Percentiles rank a stretch among this genome's conserved stretches.
Conservation (phyloP, 2,113 vertebrate genomes). For the Phocoena phocoena region DNA sequence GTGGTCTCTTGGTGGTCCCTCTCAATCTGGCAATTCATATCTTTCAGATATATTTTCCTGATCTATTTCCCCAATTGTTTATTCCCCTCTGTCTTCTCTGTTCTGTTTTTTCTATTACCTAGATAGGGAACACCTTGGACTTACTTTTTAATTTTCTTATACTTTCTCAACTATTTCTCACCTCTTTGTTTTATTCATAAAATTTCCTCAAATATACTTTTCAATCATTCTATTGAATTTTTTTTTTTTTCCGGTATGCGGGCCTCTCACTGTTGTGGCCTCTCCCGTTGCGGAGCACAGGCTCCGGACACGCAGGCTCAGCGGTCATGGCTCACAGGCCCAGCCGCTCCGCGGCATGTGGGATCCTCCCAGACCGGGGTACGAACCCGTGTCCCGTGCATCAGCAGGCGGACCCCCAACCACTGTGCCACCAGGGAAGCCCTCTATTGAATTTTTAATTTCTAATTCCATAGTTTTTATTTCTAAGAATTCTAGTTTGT, state of each 20-base stretch:
- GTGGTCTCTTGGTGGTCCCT: background rate
- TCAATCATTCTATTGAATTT: background rate
- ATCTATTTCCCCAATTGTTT: background rate
- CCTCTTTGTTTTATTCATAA: background rate
- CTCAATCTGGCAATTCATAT: background rate
- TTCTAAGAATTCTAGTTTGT: conserved; percentile 27
- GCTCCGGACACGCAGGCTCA: too few species aligned
- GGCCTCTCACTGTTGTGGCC: too few species aligned
- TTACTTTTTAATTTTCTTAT: background rate
- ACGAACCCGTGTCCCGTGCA: too few species aligned
- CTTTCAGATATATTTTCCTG: background rate
- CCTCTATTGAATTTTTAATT: background rate
- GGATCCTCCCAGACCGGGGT: too few species aligned
- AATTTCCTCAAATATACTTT: background rate
- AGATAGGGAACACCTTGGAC: background rate
- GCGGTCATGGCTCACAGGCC: too few species aligned
- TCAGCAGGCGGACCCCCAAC: too few species aligned
- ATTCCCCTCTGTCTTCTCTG: background rate
- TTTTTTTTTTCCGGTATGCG: background rate
- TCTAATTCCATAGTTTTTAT: background rate
- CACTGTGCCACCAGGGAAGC: too few species aligned
- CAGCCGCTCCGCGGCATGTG: too few species aligned
- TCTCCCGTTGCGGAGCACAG: too few species aligned
- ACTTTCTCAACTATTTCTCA: background rate
- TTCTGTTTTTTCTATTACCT: background rate